Conservation (phyloP, 2,797 vertebrate species). For the Caiman crocodilus region DNA sequence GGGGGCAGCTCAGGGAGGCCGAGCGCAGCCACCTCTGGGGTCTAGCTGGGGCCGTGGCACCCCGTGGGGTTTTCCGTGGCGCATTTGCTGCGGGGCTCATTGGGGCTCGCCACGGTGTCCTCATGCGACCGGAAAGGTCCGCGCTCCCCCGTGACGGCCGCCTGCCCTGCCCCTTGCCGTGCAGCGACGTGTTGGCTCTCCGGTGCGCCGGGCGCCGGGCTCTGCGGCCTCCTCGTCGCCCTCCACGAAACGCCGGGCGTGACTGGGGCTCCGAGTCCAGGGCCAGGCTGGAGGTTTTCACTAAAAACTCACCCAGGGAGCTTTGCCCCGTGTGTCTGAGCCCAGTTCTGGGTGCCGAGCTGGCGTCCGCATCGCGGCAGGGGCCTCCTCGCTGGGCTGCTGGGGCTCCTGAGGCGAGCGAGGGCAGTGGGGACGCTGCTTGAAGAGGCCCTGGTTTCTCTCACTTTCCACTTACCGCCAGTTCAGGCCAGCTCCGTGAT, state of each 20-base stretch:
- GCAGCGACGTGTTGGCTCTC: no score
- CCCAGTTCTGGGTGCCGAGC: not conserved
- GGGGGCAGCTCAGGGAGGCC: not conserved
- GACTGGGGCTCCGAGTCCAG: no score
- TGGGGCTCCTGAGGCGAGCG: not conserved
- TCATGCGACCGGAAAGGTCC: no score
- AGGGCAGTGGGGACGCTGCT: not conserved
- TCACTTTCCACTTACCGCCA: conserved; percentile 12
- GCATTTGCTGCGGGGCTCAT: not conserved
- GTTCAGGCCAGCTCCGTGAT: conserved; percentile 18
- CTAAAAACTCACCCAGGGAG: not conserved
- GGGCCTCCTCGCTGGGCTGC: not conserved
- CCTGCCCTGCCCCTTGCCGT: not conserved
- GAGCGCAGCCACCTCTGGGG: not conserved
- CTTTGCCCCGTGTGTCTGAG: not conserved
- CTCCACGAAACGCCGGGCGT: no score
- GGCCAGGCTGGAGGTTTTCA: conserved; percentile 24
- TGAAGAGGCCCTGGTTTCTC: conserved; percentile 33
- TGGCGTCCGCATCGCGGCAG: not conserved
- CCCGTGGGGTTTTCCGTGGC: not conserved
- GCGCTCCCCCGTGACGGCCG: no score
- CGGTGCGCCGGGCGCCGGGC: no score
- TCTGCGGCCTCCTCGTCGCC: no score
- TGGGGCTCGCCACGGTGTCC: no score
- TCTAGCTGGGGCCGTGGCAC: not conserved